Evolutionary conservation across 1,140 invertebrate genomes (phyloP).

Genomic region (Drosophila lacertosa): DNA sequence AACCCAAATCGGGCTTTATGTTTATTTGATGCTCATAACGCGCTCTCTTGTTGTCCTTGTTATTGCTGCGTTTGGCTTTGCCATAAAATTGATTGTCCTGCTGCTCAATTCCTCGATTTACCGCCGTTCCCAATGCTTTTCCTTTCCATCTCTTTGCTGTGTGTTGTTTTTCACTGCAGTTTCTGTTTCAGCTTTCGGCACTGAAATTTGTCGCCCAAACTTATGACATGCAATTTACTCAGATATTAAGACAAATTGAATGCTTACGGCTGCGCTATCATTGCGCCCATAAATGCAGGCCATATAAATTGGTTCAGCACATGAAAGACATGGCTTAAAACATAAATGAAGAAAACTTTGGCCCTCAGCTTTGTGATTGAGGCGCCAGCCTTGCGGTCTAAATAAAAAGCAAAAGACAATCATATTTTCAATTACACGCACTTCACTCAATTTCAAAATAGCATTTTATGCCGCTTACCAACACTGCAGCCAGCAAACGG

Average conservation of each 20-base stretch:
- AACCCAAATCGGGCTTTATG: constrained; percentile 56
- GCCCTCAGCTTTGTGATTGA: not conserved
- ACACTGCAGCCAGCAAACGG: constrained; percentile 5
- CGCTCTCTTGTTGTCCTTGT: constrained; percentile 8
- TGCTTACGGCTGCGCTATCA: constrained; percentile 35
- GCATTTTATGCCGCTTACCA: not conserved
- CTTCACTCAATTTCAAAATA: constrained; percentile 11
- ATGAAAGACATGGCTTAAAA: constrained; percentile 4
- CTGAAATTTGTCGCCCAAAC: constrained; percentile 40
- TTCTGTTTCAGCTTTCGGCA: constrained; percentile 30
- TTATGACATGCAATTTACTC: constrained; percentile 62
- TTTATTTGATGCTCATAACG: constrained; percentile 68
- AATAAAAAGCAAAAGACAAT: not conserved
- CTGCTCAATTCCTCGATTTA: constrained; percentile 22
- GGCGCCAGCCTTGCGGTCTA: not conserved
- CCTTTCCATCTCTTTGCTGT: not conserved
- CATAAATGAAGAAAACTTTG: not conserved
- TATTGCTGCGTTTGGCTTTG: constrained; percentile 25
- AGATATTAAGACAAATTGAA: constrained; percentile 63
- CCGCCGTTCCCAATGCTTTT: constrained; percentile 5
- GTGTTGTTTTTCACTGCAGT: constrained; percentile 3
- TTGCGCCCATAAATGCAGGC: constrained; percentile 29
- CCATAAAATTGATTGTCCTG: constrained; percentile 65
- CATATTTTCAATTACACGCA: constrained; percentile 43
- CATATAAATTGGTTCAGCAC: constrained; percentile 16